Evolutionary conservation across 37 sponge, comb jelly and placozoan species (phyloP).

Genomic region (Aphrocallistes beatrix): DNA sequence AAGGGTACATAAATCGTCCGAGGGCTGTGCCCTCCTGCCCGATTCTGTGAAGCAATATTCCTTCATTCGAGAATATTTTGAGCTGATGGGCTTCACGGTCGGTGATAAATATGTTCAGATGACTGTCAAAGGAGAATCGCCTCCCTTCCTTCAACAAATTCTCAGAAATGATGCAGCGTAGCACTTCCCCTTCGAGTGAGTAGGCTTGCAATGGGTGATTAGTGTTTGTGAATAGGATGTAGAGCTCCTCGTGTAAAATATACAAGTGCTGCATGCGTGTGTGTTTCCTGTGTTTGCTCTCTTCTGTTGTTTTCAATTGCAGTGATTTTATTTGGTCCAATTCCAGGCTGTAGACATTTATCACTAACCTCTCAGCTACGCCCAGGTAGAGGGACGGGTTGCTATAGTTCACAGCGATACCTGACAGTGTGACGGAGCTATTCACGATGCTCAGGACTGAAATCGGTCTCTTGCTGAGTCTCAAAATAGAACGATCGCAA

Average conservation of each 20-base stretch:
- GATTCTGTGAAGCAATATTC: not conserved
- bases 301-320: not conserved
- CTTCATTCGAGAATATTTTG: conserved; percentile 4
- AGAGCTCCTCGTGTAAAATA: not conserved
- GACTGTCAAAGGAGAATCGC: not conserved
- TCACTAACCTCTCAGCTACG: not conserved
- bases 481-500: conserved; percentile 11
- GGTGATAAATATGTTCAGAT: not conserved
- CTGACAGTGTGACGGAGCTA: not conserved
- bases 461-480: not conserved
- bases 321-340: not conserved
- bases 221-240: not conserved
- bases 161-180: not conserved
- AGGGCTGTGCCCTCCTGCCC: not conserved
- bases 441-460: not conserved
- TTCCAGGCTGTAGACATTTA: not conserved
- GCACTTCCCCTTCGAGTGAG: not conserved
- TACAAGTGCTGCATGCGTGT: not conserved
- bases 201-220: not conserved
- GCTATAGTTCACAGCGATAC: not conserved
- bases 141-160: not conserved
- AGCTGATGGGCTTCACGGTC: not conserved
- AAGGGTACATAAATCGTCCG: not conserved
- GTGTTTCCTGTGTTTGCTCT: not conserved
- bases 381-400: not conserved